Percentiles rank a stretch among this genome's conserved stretches.
Evolutionary conservation across 1,140 invertebrate species (phyloP).

Genomic region (Andricus grossulariae): DNA sequence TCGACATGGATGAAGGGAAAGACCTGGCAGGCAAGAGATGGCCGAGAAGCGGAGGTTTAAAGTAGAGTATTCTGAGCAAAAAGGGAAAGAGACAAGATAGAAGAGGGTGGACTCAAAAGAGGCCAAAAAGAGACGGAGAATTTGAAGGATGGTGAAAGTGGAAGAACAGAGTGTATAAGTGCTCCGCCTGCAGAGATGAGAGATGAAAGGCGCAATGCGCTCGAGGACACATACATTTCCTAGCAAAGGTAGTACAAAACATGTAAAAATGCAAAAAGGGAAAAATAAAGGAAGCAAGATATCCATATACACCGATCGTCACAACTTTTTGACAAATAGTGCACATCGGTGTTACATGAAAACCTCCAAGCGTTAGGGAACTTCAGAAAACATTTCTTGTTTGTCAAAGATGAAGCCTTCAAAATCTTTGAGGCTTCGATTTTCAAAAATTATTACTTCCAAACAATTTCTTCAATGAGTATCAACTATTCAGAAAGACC

Average conservation of each 20-base stretch:
- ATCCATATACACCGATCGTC: slow-evolving; percentile 6
- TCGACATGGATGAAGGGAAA: slow-evolving; percentile 41
- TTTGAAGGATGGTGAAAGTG: slow-evolving; percentile 46
- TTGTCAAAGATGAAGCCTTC: no score
- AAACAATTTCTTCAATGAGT: no score
- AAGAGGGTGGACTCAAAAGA: slow-evolving; percentile 48
- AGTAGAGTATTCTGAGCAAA: slow-evolving; percentile 46
- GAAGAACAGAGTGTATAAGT: slow-evolving; percentile 68
- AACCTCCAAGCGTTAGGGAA: background rate
- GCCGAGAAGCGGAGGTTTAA: slow-evolving; percentile 2
- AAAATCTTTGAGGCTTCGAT: no score
- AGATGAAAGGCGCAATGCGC: slow-evolving; percentile 71
- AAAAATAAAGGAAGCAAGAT: slow-evolving; percentile 42
- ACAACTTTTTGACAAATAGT: slow-evolving; percentile 29
- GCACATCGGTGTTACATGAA: slow-evolving; percentile 15
- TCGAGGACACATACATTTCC: slow-evolving; percentile 73
- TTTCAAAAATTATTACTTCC: no score
- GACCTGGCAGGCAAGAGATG: background rate
- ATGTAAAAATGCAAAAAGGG: slow-evolving; percentile 60
- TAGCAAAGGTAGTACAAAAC: slow-evolving; percentile 67
- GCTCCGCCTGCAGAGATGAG: slow-evolving; percentile 69
- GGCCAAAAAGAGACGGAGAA: slow-evolving; percentile 53
- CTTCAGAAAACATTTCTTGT: background rate
- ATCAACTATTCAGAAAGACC: no score
- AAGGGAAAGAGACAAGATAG: slow-evolving; percentile 53